Percentiles rank a stretch among this genome's conserved stretches.
These are phyloP conservation scores for Toxostoma redivivum DNA, from an alignment of 2,113 vertebrate species.

Conservation along the genomic window DNA sequence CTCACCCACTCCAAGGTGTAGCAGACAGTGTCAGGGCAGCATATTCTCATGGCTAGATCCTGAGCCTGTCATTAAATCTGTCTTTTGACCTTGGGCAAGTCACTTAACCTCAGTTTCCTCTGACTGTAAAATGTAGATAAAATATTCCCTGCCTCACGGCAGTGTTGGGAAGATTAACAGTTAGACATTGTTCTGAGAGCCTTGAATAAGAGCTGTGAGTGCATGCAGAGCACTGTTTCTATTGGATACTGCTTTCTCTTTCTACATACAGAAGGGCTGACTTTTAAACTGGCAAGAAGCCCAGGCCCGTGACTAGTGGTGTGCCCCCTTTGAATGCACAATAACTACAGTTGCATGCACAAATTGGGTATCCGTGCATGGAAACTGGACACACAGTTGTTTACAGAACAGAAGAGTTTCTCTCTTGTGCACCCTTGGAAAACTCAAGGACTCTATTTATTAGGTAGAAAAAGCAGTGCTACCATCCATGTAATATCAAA, in stretches of 20 bases:
- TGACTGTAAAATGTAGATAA: conserved; percentile 58
- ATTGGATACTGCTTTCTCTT: conserved; percentile 55
- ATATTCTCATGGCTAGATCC: conserved; percentile 33
- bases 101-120: conserved; percentile 62
- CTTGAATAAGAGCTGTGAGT: conserved; percentile 52
- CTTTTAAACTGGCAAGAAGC: conserved; percentile 63
- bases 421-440: neutral
- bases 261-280: conserved; percentile 52
- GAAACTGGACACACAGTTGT: conserved; percentile 55
- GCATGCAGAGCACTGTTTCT: conserved; percentile 50
- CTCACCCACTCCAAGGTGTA: neutral
- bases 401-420: conserved; percentile 50
- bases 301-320: conserved; percentile 58
- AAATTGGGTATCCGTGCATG: conserved; percentile 55
- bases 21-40: conserved; percentile 3
- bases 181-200: conserved; percentile 58
- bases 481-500: neutral
- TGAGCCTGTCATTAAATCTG: conserved; percentile 25
- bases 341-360: conserved; percentile 59
- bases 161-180: conserved; percentile 55
- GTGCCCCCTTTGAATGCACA: conserved; percentile 56
- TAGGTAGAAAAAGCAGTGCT: neutral
- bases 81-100: conserved; percentile 60
- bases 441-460: conserved; percentile 8
- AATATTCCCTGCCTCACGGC: conserved; percentile 58